Percentiles rank a stretch among this genome's conserved stretches.
These are phyloP conservation scores for Chaunax sp. DNA, from an alignment of 2,797 vertebrate species.

Conservation along the genomic window DNA sequence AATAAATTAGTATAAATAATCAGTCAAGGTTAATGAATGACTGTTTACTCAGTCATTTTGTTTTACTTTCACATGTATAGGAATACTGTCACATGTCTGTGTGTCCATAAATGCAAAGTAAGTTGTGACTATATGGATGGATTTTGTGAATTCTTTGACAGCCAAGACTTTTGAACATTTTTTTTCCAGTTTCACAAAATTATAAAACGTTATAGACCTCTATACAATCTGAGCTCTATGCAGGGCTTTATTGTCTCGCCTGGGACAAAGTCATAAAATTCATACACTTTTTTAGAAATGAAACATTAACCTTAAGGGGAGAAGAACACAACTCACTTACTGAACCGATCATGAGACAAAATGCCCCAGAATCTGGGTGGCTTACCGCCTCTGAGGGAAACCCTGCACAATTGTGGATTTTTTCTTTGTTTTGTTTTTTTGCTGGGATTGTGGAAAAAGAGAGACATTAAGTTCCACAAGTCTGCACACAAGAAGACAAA, in stretches of 20 bases:
- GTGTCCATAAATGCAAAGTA: slow-evolving; percentile 3
- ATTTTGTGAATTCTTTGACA: background rate
- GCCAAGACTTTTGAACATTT: background rate
- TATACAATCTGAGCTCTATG: background rate
- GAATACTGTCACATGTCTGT: background rate
- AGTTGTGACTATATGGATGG: background rate
- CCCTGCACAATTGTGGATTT: no score
- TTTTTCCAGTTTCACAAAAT: background rate
- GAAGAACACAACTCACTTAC: background rate
- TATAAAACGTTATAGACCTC: background rate
- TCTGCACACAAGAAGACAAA: background rate
- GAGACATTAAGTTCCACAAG: background rate
- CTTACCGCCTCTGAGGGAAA: no score
- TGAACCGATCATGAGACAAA: background rate
- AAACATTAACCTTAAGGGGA: background rate
- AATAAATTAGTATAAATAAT: no score
- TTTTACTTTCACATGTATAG: no score
- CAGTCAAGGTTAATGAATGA: slow-evolving; percentile 15
- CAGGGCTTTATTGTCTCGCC: background rate
- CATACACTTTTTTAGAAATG: background rate
- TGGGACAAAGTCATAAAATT: background rate
- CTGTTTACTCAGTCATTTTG: background rate
- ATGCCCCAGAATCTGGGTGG: no score
- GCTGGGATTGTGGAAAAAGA: no score
- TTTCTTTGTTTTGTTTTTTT: no score